Conservation (phyloP, 2,888 invertebrate species). For the Carcina quercana region DNA sequence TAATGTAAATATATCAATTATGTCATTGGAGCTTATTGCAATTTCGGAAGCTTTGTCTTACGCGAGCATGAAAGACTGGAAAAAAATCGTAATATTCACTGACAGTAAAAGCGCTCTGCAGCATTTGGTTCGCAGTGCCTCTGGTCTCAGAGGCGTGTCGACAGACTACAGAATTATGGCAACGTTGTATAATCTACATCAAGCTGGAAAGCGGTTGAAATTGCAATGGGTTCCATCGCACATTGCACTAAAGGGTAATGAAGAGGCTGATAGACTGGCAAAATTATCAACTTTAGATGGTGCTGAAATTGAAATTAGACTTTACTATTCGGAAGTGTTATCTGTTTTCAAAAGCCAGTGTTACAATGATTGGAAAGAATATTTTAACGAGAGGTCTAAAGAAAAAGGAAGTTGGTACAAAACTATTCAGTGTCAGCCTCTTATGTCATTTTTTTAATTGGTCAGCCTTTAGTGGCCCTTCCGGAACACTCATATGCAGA, state of each 20-base stretch:
- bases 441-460: no score
- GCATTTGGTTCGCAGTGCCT: conserved; percentile 7
- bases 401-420: conserved; percentile 1
- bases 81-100: neutral
- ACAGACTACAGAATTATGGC: conserved; percentile 4
- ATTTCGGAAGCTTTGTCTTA: neutral
- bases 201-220: neutral
- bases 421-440: neutral
- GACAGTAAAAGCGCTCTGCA: neutral
- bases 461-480: no score
- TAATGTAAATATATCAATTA: neutral
- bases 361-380: conserved; percentile 4
- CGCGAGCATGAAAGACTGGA: neutral
- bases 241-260: conserved; percentile 5
- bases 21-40: conserved; percentile 2
- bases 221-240: conserved; percentile 11
- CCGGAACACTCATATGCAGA: no score
- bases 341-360: neutral
- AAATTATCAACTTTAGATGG: conserved; percentile 4
- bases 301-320: neutral
- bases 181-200: neutral
- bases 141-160: conserved; percentile 7
- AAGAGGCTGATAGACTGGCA: conserved; percentile 5
- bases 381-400: conserved; percentile 5
- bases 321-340: neutral